A percentile compares a stretch with the other conserved stretches of the same genome.
Evolutionary conservation across 2,113 vertebrate genomes (phyloP).

Genomic region (Corynorhinus townsendii): DNA sequence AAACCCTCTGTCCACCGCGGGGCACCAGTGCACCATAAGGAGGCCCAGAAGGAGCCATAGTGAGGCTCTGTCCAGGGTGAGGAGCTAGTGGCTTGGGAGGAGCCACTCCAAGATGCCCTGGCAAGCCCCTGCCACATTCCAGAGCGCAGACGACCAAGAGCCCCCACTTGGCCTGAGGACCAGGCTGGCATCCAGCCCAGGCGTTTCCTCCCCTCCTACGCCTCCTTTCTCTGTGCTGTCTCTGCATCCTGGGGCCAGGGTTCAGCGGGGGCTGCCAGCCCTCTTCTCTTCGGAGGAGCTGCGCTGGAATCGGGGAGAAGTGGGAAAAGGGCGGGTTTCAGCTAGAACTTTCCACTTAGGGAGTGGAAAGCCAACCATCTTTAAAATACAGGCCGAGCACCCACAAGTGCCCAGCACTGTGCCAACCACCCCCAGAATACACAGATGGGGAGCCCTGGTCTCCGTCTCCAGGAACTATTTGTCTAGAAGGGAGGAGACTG

Average conservation of each 20-base stretch:
- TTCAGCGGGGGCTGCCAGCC: neutral
- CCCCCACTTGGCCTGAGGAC: neutral
- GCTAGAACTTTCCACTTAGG: neutral
- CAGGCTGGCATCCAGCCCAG: slow-evolving; percentile 9
- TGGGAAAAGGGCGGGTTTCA: neutral
- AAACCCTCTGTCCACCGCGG: slow-evolving; percentile 53
- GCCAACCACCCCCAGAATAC: neutral
- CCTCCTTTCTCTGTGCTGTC: neutral
- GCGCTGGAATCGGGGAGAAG: neutral
- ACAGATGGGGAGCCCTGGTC: neutral
- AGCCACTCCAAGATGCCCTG: neutral
- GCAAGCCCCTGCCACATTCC: slow-evolving; percentile 49
- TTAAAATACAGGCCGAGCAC: neutral
- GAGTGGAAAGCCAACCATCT: neutral
- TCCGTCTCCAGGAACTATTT: neutral
- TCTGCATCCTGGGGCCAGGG: slow-evolving; percentile 14
- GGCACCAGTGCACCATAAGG: slow-evolving; percentile 56
- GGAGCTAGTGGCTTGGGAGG: neutral
- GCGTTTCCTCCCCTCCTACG: neutral
- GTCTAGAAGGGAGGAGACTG: neutral
- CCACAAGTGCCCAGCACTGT: neutral
- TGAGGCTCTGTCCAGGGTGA: slow-evolving; percentile 32
- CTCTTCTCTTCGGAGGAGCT: neutral
- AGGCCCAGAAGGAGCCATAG: neutral
- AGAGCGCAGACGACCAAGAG: neutral